Evolutionary conservation across 2,113 vertebrate species (phyloP).

Genomic region (Oreochromis tanganicae): DNA sequence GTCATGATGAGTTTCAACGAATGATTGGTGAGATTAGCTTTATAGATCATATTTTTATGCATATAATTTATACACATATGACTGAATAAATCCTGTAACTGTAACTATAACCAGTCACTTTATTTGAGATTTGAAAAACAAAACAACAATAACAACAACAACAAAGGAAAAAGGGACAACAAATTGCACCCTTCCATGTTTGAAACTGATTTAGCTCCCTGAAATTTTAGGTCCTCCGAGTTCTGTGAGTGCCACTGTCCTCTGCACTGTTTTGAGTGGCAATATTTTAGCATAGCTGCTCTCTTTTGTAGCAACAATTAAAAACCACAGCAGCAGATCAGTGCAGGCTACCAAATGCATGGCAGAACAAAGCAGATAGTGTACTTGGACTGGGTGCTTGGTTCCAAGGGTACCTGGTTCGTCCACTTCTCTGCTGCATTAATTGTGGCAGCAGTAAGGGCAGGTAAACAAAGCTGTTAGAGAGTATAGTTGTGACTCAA

Average conservation of each 20-base stretch:
- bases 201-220: background rate
- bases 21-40: background rate
- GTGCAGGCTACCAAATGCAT: slow-evolving; percentile 27
- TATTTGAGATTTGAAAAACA: background rate
- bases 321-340: slow-evolving; percentile 33
- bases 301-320: slow-evolving; percentile 42
- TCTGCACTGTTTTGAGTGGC: slow-evolving; percentile 31
- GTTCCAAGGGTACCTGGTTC: slow-evolving; percentile 38
- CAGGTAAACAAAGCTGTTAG: slow-evolving; percentile 68
- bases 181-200: background rate
- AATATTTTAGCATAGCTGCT: slow-evolving; percentile 42
- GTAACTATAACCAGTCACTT: background rate
- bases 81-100: background rate
- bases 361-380: slow-evolving; percentile 19
- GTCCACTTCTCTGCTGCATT: slow-evolving; percentile 51
- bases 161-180: background rate
- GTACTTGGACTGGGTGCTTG: slow-evolving; percentile 18
- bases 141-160: background rate
- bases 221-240: background rate
- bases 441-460: slow-evolving; percentile 51
- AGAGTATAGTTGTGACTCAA: slow-evolving; percentile 49
- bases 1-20: background rate
- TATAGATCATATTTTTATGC: background rate
- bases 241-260: slow-evolving; percentile 18
- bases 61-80: background rate